Base-by-base conservation (phyloP, 2,113 vertebrate genomes). In the Bucco capensis region DNA sequence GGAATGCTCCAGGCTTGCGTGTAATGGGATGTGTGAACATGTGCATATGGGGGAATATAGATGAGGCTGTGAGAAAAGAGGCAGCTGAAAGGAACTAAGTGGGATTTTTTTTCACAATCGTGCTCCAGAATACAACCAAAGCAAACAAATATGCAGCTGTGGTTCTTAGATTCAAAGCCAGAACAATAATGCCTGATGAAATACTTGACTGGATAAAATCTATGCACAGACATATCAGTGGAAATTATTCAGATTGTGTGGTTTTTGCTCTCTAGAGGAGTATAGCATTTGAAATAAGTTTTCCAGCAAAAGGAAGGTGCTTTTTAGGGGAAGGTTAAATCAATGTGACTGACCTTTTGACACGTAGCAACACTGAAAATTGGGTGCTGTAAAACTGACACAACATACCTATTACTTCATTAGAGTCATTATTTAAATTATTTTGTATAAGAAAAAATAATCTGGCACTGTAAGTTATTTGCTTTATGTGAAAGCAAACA, bases 91-190 rank as follows among this genome's bases (percentile, higher is more conserved):
- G 90, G 88, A 94, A 49, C 91, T 95, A 87, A 69, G 81, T 65
- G 47, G 49, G 89, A 73, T 95, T 91, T 88, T 91, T 88, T 95
- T 95, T 96, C 96, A 94, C 91, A 97, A 50, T 95, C 95, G 73
- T 3, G 22, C 92, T 91, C 76, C 71, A 77, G 62, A 83, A 85
- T 90, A 90, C 97, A 97, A 96, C 54, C 17, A 70, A 94, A 96
- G 90, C 87, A 96, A 93, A 96, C 84, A 97, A 94, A 96, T 94
- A 92, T 56, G 93, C 97, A 97, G 96, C 96, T 97, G 94, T 94
- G 93, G 70, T 81, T 94, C 44, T 86, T 92, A 83, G 46, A 93
- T 94, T 97, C 93, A 96, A 92, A 96, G 54, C 80, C 91, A 79
- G 93, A 94, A 96, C 94, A 97, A 96, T 96, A 93, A 96, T 57